These are phyloP conservation scores for Acomys russatus DNA, from an alignment of 2,797 vertebrate genomes.

Conservation along the genomic window DNA sequence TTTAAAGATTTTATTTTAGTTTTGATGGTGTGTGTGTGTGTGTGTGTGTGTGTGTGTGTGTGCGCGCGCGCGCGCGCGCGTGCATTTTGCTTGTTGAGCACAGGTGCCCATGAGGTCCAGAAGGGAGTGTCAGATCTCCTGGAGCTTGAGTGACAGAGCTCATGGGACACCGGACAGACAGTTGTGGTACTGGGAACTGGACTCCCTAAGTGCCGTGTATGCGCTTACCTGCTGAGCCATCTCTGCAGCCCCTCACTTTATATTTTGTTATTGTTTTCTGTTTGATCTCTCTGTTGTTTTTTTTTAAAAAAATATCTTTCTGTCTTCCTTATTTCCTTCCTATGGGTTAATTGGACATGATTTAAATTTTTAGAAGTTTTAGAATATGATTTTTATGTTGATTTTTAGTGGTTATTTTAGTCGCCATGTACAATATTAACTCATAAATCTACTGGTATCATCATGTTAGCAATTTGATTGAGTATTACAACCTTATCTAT, in stretches of 20 bases:
- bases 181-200: too few relatives aligned
- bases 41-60: too few relatives aligned
- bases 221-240: background rate
- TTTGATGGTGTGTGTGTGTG: too few relatives aligned
- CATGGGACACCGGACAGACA: too few relatives aligned
- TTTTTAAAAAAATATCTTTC: background rate
- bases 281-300: constrained; percentile 5
- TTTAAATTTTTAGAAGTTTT: constrained; percentile 9
- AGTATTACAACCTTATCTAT: background rate
- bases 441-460: background rate
- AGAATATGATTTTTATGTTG: background rate
- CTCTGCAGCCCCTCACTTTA: background rate
- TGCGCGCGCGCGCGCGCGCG: too few relatives aligned
- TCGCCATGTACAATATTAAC: background rate
- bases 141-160: too few relatives aligned
- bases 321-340: background rate
- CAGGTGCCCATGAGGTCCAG: too few relatives aligned
- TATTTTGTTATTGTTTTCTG: background rate
- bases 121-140: too few relatives aligned
- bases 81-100: too few relatives aligned
- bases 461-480: background rate
- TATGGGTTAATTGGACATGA: background rate
- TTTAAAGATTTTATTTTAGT: too few relatives aligned
- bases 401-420: background rate
- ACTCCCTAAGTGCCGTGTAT: too few relatives aligned